Evolutionary conservation across 2,797 vertebrate genomes (phyloP).

Genomic region (Acipenser oxyrinchus): DNA sequence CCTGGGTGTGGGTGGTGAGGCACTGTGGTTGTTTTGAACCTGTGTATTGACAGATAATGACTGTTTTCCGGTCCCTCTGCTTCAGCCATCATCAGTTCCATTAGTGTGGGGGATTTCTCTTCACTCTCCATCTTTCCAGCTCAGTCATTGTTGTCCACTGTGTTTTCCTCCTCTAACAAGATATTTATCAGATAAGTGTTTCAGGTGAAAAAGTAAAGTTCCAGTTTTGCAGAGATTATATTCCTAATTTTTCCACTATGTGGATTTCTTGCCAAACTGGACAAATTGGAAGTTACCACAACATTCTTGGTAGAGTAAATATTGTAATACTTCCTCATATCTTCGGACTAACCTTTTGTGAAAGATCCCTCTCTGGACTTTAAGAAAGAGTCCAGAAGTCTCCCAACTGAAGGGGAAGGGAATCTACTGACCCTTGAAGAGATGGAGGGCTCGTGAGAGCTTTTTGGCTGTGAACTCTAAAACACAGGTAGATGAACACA

Average conservation of each 20-base stretch:
- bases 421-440: constrained; percentile 33
- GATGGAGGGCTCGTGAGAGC: constrained; percentile 1
- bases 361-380: constrained; percentile 35
- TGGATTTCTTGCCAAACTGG: no score
- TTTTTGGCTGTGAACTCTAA: no score
- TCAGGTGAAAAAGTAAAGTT: neutral
- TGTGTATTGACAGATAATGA: constrained; percentile 12
- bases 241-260: no score
- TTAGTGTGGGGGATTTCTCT: constrained; percentile 26
- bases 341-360: constrained; percentile 60
- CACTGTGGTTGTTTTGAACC: constrained; percentile 18
- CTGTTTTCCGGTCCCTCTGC: constrained; percentile 29
- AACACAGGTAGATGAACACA: no score
- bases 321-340: no score
- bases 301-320: no score
- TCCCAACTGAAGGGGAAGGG: constrained; percentile 42
- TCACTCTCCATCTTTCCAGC: constrained; percentile 26
- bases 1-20: neutral
- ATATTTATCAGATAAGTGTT: neutral
- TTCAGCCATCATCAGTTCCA: constrained; percentile 26
- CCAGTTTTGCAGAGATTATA: no score
- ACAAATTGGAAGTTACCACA: no score
- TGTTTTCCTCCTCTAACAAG: constrained; percentile 23
- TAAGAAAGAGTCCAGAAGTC: constrained; percentile 33
- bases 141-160: constrained; percentile 19